Base-by-base conservation (phyloP, 1,140 invertebrate species). In the Drosophila rufa region DNA sequence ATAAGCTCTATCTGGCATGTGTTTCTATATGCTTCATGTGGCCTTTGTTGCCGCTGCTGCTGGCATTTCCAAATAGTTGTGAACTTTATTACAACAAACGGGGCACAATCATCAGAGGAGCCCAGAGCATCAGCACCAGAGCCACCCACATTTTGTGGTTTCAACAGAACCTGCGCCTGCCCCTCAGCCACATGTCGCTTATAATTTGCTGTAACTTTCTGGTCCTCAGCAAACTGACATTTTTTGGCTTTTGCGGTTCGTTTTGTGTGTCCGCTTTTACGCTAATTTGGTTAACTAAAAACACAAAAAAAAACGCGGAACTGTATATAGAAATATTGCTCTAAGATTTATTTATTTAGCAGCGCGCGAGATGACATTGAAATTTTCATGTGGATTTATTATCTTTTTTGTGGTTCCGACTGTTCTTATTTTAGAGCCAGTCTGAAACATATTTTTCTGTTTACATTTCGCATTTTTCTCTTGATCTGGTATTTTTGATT, bases 1-100 rank as follows among this genome's bases (percentile, higher is more conserved):
- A 86, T 86, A 86, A 86, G 84, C 51, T 65, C 80, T 80, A 86
- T 86, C 83, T 83, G 84, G 67, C 80, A 87, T 89, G 67, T 86
- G 83, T 76, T 64, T 64, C 75, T 73, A 61, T 69, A 66, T 56
- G 75, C 47, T 59, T 53, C 58, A 60, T 64, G 27, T 38, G 46
- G 48, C 40, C 71, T 42, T 43, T 77, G 30, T n/a, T 69, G 56
- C 30, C 65, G 42, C 69, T 85, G 82, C 47, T 75, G 79, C 50
- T 85, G 82, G 75, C 79, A 73, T 87, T 87, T 87, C 60, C 43
- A 76, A 83, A 86, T 86, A 86, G 82, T 86, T 86, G 70, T 79
- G 79, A 86, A 87, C 79, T 87, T 82, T 87, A 77, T 77, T 67
- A 78, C 65, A 80, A 69, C 61, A 76, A 62, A 40, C 80, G 60